Evolutionary conservation across 2,888 invertebrate genomes (phyloP).

Genomic region (Camponotus fellah): DNA sequence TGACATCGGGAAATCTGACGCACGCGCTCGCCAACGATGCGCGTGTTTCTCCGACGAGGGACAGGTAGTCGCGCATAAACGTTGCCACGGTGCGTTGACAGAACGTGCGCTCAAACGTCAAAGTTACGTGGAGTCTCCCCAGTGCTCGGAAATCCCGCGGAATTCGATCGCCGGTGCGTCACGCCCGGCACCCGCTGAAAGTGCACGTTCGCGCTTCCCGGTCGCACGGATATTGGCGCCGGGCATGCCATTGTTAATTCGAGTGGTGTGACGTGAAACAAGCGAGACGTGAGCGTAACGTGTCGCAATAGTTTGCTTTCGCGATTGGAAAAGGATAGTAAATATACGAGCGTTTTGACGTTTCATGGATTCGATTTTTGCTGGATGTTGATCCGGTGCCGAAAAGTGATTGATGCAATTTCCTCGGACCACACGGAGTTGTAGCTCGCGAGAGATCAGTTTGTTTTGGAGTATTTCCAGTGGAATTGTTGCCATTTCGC

Average conservation of each 20-base stretch:
- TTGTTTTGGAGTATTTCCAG: background rate
- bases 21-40: conserved; percentile 39
- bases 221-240: background rate
- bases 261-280: conserved; percentile 44
- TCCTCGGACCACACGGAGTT: conserved; percentile 5
- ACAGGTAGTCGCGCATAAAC: conserved; percentile 48
- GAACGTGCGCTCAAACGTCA: background rate
- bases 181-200: conserved; percentile 2
- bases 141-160: background rate
- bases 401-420: conserved; percentile 33
- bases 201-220: conserved; percentile 1
- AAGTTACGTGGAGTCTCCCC: conserved; percentile 5
- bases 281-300: conserved; percentile 25
- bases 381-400: background rate
- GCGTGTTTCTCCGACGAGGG: conserved; percentile 29
- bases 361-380: background rate
- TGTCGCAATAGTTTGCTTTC: conserved; percentile 12
- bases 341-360: conserved; percentile 9
- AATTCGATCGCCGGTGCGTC: background rate
- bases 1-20: conserved; percentile 26
- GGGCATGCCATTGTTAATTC: conserved; percentile 11
- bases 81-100: conserved; percentile 11
- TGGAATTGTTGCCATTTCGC: background rate
- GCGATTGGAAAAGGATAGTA: background rate
- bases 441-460: background rate